Percentiles rank a stretch among this genome's conserved stretches.
Conservation (phyloP, 1,140 invertebrate genomes). For the Lordiphosa stackelbergi region DNA sequence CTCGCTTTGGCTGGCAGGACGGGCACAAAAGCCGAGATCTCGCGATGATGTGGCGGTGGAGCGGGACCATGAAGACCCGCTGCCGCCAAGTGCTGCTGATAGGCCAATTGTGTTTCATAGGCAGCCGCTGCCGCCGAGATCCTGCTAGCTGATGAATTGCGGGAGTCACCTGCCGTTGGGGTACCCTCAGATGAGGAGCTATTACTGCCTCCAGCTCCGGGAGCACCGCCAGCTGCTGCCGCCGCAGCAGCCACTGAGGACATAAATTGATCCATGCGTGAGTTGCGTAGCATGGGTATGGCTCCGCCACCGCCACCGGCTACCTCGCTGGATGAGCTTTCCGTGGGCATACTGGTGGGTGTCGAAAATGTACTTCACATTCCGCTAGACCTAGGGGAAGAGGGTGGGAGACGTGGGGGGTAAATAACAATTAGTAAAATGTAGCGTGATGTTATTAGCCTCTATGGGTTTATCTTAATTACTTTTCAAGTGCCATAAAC, state of each 20-base stretch:
- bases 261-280: slow-evolving; percentile 80
- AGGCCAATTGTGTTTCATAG: slow-evolving; percentile 83
- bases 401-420: slow-evolving; percentile 3
- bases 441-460: slow-evolving; percentile 40
- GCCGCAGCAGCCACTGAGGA: slow-evolving; percentile 73
- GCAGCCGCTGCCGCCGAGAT: slow-evolving; percentile 75
- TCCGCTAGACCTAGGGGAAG: slow-evolving; percentile 49
- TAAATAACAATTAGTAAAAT: slow-evolving; percentile 68
- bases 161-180: slow-evolving; percentile 78
- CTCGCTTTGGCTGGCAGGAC: slow-evolving; percentile 83
- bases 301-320: slow-evolving; percentile 47
- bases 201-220: neutral
- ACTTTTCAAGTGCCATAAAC: slow-evolving; percentile 61
- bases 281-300: slow-evolving; percentile 69
- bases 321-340: slow-evolving; percentile 56
- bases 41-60: slow-evolving; percentile 80
- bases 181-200: slow-evolving; percentile 34
- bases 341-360: slow-evolving; percentile 65
- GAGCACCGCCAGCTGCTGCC: slow-evolving; percentile 24
- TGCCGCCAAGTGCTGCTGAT: slow-evolving; percentile 82
- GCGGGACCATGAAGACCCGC: slow-evolving; percentile 72
- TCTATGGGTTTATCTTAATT: slow-evolving; percentile 65
- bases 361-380: slow-evolving; percentile 36
- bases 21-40: slow-evolving; percentile 89
- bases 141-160: slow-evolving; percentile 78